A percentile compares a stretch with the other conserved stretches of the same genome.
Conservation (phyloP, 2,888 invertebrate genomes). For the Mechanitis mazaeus region DNA sequence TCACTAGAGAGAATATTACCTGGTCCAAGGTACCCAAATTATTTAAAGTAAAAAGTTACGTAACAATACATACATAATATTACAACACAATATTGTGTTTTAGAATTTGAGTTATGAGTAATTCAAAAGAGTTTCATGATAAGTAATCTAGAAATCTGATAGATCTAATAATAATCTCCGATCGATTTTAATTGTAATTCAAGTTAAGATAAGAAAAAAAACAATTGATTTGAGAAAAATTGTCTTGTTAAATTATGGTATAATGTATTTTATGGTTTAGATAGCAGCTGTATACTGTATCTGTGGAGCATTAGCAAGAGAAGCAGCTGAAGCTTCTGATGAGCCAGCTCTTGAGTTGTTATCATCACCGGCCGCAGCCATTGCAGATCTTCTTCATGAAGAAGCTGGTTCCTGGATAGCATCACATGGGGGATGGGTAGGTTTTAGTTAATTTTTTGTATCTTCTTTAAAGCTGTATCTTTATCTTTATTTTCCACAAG, state of each 20-base stretch:
- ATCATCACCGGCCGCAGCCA: slow-evolving; percentile 80
- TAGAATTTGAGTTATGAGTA: too few relatives aligned
- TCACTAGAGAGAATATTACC: slow-evolving; percentile 83
- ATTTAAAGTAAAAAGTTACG: not conserved
- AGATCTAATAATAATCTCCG: too few relatives aligned
- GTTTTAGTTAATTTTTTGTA: too few relatives aligned
- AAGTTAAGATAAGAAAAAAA: too few relatives aligned
- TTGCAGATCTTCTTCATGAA: slow-evolving; percentile 85
- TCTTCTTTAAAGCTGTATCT: too few relatives aligned
- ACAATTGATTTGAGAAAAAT: too few relatives aligned
- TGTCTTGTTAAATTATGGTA: too few relatives aligned
- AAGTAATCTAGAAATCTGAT: too few relatives aligned
- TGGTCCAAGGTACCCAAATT: slow-evolving; percentile 82
- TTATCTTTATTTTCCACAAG: too few relatives aligned
- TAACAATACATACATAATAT: too few relatives aligned
- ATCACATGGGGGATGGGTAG: slow-evolving; percentile 91
- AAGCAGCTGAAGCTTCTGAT: slow-evolving; percentile 78
- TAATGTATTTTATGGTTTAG: slow-evolving; percentile 36
- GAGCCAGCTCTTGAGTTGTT: slow-evolving; percentile 75
- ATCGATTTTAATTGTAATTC: too few relatives aligned
- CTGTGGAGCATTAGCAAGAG: slow-evolving; percentile 88
- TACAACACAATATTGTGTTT: not conserved
- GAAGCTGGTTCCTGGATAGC: slow-evolving; percentile 89
- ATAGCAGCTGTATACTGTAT: slow-evolving; percentile 87
- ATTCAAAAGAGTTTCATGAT: too few relatives aligned